These are phyloP conservation scores for Glaucopsyche alexis DNA, from an alignment of 2,888 invertebrate genomes.

Conservation along the genomic window DNA sequence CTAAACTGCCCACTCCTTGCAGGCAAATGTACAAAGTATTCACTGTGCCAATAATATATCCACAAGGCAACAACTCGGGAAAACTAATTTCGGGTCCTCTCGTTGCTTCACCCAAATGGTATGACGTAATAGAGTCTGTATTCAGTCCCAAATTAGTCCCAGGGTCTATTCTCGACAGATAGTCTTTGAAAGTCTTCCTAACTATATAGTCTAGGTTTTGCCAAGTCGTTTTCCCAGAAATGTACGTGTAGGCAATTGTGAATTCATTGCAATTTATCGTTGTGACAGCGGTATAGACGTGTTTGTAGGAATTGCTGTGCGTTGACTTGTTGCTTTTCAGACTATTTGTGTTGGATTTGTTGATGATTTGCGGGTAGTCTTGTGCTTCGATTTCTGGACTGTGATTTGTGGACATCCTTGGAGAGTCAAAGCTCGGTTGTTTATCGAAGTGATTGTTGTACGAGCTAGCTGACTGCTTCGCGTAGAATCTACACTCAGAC, in stretches of 20 bases:
- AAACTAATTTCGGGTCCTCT: constrained; percentile 88
- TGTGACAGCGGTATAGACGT: constrained; percentile 74
- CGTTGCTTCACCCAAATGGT: constrained; percentile 95
- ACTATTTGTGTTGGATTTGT: constrained; percentile 77
- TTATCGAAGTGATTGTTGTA: constrained; percentile 73
- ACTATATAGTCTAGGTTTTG: constrained; percentile 95
- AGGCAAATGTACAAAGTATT: constrained; percentile 94
- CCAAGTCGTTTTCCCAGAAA: constrained; percentile 97
- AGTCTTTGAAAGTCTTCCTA: constrained; percentile 95
- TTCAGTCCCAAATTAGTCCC: constrained; percentile 91
- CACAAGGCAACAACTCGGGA: constrained; percentile 95
- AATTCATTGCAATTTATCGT: constrained; percentile 85
- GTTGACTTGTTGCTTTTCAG: constrained; percentile 79
- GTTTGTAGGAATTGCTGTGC: constrained; percentile 74
- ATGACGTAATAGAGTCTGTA: constrained; percentile 94
- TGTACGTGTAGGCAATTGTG: constrained; percentile 92
- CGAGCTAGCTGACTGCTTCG: constrained; percentile 70
- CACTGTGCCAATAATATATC: constrained; percentile 94
- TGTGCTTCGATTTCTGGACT: constrained; percentile 70
- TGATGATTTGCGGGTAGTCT: constrained; percentile 68
- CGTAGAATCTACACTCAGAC: constrained; percentile 81
- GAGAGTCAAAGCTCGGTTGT: constrained; percentile 73
- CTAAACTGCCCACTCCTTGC: constrained; percentile 90
- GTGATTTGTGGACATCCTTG: constrained; percentile 68
- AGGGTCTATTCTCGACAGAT: constrained; percentile 94